A percentile compares a stretch with the other conserved stretches of the same genome.
Evolutionary conservation across 1,140 invertebrate species (phyloP).

Genomic region (Pseudachorutes palmiensis): DNA sequence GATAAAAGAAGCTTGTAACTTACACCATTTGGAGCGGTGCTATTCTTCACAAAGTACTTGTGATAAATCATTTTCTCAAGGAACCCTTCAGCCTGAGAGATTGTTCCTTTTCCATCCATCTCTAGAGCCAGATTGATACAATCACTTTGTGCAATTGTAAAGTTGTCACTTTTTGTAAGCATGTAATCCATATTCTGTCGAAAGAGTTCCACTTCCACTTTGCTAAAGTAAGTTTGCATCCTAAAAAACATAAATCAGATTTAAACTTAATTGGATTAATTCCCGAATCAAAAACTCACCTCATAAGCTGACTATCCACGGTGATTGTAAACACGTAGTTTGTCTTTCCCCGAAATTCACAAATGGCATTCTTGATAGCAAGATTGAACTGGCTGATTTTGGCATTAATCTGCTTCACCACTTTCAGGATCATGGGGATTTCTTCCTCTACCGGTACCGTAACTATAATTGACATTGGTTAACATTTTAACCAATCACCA

Average conservation of each 20-base stretch:
- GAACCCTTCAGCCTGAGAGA: neutral
- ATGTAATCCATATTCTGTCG: neutral
- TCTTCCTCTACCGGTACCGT: no score
- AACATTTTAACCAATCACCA: no score
- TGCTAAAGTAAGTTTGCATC: neutral
- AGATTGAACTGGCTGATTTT: neutral
- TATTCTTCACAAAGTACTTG: neutral
- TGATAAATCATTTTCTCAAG: neutral
- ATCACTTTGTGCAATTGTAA: neutral
- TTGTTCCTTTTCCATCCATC: neutral
- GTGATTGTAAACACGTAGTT: neutral
- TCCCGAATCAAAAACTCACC: neutral
- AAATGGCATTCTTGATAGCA: neutral
- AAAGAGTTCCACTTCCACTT: neutral
- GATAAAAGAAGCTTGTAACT: no score
- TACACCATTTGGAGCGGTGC: neutral
- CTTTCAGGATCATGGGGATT: neutral
- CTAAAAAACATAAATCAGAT: conserved; percentile 1
- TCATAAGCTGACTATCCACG: neutral
- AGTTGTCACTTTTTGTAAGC: neutral
- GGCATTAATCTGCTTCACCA: neutral
- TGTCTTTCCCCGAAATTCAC: neutral
- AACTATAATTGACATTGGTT: no score
- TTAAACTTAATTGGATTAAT: neutral
- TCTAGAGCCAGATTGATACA: neutral